phyloP scores from a whole-genome alignment of 2,888 invertebrate species.

The Zonitis immaculata region DNA sequence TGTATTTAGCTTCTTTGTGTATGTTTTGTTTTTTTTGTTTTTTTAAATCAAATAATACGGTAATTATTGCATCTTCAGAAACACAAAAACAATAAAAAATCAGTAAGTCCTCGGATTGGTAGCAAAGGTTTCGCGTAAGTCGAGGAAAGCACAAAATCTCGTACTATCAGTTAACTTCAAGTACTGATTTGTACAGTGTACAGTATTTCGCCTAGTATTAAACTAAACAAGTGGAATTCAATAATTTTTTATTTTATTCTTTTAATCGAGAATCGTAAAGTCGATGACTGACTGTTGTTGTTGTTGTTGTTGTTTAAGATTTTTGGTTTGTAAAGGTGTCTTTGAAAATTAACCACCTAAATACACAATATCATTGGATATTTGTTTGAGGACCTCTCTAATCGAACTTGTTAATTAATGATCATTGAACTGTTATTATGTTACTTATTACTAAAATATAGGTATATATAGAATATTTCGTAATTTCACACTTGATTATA shows the following conservation, averaged over 20 bases:
- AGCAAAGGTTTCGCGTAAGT: too few species aligned
- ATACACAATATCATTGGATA: slow-evolving; percentile 10
- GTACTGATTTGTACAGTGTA: too few species aligned
- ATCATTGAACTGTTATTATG: not conserved
- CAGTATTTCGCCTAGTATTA: too few species aligned
- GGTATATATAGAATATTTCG: slow-evolving; percentile 10
- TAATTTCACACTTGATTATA: slow-evolving; percentile 10
- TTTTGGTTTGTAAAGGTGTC: not conserved
- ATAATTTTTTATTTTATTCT: not conserved
- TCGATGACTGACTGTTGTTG: not conserved
- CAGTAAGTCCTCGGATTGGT: too few species aligned
- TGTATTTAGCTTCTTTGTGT: not conserved
- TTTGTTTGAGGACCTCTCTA: slow-evolving; percentile 6
- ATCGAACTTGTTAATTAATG: slow-evolving; percentile 13
- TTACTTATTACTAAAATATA: not conserved
- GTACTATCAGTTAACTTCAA: too few species aligned
- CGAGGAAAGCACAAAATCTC: too few species aligned
- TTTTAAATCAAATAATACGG: not conserved
- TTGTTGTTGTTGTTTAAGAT: not conserved
- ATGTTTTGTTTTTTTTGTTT: too few species aligned
- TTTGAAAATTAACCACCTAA: not conserved
- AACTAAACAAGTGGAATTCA: too few species aligned
- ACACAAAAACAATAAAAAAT: too few species aligned
- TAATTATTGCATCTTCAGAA: not conserved
- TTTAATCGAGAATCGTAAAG: too few species aligned